Conservation (phyloP, 2,113 vertebrate genomes). For the Nothoprocta perdicaria region DNA sequence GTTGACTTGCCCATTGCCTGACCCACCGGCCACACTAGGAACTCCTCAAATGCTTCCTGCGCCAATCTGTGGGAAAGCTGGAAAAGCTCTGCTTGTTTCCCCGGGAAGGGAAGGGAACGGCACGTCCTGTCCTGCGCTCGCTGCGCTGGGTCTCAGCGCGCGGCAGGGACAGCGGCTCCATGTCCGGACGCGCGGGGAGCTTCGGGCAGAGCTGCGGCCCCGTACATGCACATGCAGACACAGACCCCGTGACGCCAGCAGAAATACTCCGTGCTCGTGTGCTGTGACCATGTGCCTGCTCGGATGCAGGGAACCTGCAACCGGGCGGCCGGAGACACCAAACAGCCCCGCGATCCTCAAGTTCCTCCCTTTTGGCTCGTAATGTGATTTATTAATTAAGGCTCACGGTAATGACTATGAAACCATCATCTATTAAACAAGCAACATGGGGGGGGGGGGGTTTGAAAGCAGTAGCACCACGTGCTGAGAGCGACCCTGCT, state of each 20-base stretch:
- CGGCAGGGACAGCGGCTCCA: too few species aligned
- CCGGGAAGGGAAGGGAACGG: background rate
- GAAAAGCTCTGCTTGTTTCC: background rate
- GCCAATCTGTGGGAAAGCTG: background rate
- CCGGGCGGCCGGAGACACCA: background rate
- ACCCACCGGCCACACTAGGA: background rate
- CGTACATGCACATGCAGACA: too few species aligned
- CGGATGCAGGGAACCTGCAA: too few species aligned
- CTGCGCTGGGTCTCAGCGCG: too few species aligned
- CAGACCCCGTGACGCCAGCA: too few species aligned
- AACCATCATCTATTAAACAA: background rate
- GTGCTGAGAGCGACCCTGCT: rapidly evolving
- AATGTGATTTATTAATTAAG: background rate
- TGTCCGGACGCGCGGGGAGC: too few species aligned
- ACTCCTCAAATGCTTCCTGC: background rate
- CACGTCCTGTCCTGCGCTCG: background rate
- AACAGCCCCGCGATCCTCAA: too few species aligned
- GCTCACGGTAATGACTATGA: too few species aligned
- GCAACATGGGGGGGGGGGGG: rapidly evolving
- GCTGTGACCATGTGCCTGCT: too few species aligned
- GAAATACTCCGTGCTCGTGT: too few species aligned
- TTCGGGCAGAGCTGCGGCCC: too few species aligned
- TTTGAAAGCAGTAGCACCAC: background rate
- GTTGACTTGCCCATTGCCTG: background rate
- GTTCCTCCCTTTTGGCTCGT: background rate